Evolutionary conservation across 2,888 invertebrate genomes (phyloP).

Genomic region (Campoplex nolae): DNA sequence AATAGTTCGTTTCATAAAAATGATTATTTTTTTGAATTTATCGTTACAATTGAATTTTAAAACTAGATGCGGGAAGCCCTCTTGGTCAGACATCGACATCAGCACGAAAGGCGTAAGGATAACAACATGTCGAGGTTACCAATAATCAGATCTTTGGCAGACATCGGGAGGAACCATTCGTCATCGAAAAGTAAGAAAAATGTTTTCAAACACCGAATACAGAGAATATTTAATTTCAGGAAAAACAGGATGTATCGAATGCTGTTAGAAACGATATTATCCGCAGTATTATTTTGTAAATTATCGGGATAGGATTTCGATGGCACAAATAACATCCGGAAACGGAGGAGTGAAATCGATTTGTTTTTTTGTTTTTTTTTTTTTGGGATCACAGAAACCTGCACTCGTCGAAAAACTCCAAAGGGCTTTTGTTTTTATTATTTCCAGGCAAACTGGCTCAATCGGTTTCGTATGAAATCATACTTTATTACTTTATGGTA

Average conservation of each 20-base stretch:
- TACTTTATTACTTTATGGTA: not conserved
- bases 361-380: not conserved
- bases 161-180: constrained; percentile 97
- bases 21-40: too few species aligned
- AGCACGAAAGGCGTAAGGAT: constrained; percentile 93
- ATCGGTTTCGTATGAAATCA: not conserved
- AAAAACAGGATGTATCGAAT: not conserved
- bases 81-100: constrained; percentile 95
- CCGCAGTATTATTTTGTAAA: not conserved
- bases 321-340: not conserved
- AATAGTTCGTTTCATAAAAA: too few species aligned
- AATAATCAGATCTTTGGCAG: constrained; percentile 96
- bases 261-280: not conserved
- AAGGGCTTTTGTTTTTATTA: not conserved
- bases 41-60: not conserved
- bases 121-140: constrained; percentile 92
- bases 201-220: not conserved
- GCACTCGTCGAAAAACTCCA: not conserved
- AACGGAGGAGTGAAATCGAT: not conserved
- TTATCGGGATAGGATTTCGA: not conserved
- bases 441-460: not conserved
- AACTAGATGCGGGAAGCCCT: constrained; percentile 91
- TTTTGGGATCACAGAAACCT: not conserved
- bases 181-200: constrained; percentile 95
- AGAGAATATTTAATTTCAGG: not conserved